Conservation (phyloP, 2,888 invertebrate species). For the Torymus auratus region DNA sequence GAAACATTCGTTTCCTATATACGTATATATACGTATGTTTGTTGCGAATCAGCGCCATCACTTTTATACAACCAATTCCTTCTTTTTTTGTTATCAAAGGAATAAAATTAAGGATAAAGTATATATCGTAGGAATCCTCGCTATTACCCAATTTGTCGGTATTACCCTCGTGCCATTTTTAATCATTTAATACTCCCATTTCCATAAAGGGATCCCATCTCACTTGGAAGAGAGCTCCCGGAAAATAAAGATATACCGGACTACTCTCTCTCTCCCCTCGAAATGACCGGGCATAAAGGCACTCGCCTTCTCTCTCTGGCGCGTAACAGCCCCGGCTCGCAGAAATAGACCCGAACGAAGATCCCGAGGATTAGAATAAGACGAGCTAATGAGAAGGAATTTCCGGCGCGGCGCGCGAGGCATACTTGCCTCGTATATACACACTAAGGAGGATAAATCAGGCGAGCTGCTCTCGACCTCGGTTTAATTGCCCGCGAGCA, state of each 20-base stretch:
- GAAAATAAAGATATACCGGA: too few species aligned
- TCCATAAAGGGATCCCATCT: neutral
- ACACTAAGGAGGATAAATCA: slow-evolving; percentile 25
- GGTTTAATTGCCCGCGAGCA: slow-evolving; percentile 29
- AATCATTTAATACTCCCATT: neutral
- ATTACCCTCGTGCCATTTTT: neutral
- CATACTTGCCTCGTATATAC: neutral
- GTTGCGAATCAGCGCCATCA: too few species aligned
- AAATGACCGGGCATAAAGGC: too few species aligned
- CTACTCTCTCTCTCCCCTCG: too few species aligned
- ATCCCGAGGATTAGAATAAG: slow-evolving; percentile 32
- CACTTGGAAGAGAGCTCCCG: neutral
- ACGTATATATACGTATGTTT: too few species aligned
- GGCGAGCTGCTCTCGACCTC: neutral
- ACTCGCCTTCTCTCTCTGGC: too few species aligned
- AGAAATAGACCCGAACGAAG: slow-evolving; percentile 21
- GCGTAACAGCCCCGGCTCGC: neutral
- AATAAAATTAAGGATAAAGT: too few species aligned
- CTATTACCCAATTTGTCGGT: too few species aligned
- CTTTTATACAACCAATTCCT: too few species aligned
- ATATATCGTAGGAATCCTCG: too few species aligned
- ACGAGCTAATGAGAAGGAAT: slow-evolving; percentile 11
- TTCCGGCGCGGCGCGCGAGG: neutral
- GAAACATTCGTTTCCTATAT: too few species aligned
- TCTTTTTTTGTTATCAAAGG: too few species aligned